Evolutionary conservation across 2,888 invertebrate species (phyloP).

Genomic region (Drosophila mimetica): DNA sequence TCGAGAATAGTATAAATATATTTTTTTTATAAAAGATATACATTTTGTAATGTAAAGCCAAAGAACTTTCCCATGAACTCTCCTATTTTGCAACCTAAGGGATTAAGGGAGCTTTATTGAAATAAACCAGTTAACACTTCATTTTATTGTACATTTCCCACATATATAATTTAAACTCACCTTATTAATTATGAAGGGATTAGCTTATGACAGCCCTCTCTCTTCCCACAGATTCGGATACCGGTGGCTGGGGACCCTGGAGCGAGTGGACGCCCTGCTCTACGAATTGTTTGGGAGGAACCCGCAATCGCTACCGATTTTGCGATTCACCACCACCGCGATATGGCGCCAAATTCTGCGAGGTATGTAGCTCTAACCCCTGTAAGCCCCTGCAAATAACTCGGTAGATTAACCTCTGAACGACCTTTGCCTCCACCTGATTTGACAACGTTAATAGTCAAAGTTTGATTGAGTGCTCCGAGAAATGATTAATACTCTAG

Average conservation of each 20-base stretch:
- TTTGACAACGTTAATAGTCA: conserved; percentile 36
- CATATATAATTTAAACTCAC: background rate
- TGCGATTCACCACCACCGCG: conserved; percentile 95
- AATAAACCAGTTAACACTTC: background rate
- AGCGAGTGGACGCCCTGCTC: conserved; percentile 94
- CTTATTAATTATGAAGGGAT: background rate
- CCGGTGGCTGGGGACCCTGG: conserved; percentile 92
- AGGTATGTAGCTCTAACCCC: conserved; percentile 86
- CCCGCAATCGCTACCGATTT: conserved; percentile 92
- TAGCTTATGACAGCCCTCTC: conserved; percentile 8
- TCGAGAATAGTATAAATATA: too few species aligned
- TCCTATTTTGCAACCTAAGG: background rate
- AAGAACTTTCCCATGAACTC: background rate
- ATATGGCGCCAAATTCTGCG: conserved; percentile 95
- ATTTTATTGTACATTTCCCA: background rate
- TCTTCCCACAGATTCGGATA: conserved; percentile 88
- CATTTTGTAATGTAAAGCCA: too few species aligned
- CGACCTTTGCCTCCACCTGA: conserved; percentile 41
- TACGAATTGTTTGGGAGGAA: conserved; percentile 90
- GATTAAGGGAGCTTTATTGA: background rate
- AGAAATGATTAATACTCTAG: conserved; percentile 37
- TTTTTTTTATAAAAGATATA: too few species aligned
- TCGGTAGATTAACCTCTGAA: conserved; percentile 38
- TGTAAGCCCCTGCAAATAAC: conserved; percentile 3
- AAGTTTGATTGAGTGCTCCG: conserved; percentile 39